Percentiles rank a stretch among this genome's conserved stretches.
These are phyloP conservation scores for Saxicola maurus DNA, from an alignment of 2,797 vertebrate genomes.

Conservation along the genomic window DNA sequence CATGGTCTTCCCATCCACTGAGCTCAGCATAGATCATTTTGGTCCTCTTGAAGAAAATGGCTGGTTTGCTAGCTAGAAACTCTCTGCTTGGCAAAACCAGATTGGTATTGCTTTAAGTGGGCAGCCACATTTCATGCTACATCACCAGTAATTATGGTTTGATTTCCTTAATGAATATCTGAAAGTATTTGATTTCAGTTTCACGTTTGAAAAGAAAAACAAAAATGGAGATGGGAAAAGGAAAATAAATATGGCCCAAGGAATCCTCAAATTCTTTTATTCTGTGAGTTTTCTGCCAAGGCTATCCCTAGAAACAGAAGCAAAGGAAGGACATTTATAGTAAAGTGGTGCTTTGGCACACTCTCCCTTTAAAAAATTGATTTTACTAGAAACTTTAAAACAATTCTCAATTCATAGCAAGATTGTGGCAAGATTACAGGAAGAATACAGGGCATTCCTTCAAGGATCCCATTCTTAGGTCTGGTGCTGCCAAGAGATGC, in stretches of 20 bases:
- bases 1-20: background rate
- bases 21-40: background rate
- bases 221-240: background rate
- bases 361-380: background rate
- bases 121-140: background rate
- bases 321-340: background rate
- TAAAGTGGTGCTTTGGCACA: background rate
- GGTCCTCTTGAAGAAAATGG: background rate
- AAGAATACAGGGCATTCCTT: background rate
- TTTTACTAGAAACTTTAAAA: background rate
- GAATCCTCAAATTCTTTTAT: background rate
- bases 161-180: conserved; percentile 30
- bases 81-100: background rate
- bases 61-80: background rate
- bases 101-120: background rate
- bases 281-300: background rate
- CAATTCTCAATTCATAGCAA: background rate
- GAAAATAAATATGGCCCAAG: background rate
- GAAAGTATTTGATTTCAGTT: conserved; percentile 37
- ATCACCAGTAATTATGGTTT: background rate
- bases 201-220: background rate
- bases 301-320: background rate
- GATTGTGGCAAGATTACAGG: background rate
- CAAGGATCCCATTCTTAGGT: background rate
- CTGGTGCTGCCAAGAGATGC: background rate